phyloP scores from a whole-genome alignment of 2,113 vertebrate genomes.

The Chunga burmeisteri region DNA sequence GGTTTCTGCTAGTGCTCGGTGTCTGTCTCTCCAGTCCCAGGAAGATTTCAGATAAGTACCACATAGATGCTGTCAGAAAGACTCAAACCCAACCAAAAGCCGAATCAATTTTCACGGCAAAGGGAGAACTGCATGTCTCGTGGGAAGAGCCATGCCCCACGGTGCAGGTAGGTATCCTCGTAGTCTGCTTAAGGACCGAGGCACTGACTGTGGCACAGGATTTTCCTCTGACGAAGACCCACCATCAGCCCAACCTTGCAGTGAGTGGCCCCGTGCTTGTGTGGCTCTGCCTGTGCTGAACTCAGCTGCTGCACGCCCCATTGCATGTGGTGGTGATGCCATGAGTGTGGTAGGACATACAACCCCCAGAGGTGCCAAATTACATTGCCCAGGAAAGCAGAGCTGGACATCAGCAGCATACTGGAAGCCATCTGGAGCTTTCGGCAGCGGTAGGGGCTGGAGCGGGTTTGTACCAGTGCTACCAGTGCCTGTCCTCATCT shows the following conservation, averaged over 20 bases:
- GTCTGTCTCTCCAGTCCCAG: not conserved
- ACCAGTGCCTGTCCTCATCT: not conserved
- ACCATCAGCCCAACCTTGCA: too few relatives aligned
- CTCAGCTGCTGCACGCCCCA: not conserved
- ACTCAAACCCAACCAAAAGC: not conserved
- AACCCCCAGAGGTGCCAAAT: not conserved
- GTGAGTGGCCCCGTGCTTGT: accelerated
- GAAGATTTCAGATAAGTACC: not conserved
- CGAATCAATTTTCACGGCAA: not conserved
- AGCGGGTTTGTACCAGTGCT: not conserved
- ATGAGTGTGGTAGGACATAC: accelerated
- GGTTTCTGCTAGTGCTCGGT: not conserved
- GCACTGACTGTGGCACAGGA: not conserved
- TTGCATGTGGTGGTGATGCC: not conserved
- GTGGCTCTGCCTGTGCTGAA: not conserved
- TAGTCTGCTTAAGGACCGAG: accelerated
- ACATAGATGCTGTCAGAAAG: not conserved
- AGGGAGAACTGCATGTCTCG: not conserved
- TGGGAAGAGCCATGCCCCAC: not conserved
- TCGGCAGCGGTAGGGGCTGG: not conserved
- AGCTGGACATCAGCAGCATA: not conserved
- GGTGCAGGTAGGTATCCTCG: not conserved
- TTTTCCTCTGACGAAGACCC: not conserved
- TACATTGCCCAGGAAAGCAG: not conserved
- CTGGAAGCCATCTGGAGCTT: not conserved